Percentiles rank a stretch among this genome's conserved stretches.
Conservation (phyloP, 1,140 invertebrate species). For the Drosophila arizonae region DNA sequence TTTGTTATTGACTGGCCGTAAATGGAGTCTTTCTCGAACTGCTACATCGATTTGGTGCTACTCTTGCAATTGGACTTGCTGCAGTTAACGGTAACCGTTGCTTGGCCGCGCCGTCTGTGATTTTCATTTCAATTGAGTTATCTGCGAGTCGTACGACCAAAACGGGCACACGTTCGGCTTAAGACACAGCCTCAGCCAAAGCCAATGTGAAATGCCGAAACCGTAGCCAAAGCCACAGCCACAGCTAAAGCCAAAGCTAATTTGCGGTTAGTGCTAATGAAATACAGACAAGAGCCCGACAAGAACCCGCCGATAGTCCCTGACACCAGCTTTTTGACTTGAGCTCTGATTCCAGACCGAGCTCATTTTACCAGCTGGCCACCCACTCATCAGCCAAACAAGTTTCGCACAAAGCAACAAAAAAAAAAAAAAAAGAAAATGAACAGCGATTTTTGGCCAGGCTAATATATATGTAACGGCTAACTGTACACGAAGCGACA, state of each 20-base stretch:
- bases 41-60: slow-evolving; percentile 11
- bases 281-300: slow-evolving; percentile 34
- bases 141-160: slow-evolving; percentile 39
- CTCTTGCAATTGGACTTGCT: slow-evolving; percentile 23
- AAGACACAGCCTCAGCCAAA: slow-evolving; percentile 13
- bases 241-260: slow-evolving; percentile 38
- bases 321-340: slow-evolving; percentile 7
- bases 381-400: slow-evolving; percentile 69
- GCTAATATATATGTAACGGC: slow-evolving; percentile 77
- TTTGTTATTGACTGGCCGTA: slow-evolving; percentile 59
- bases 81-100: slow-evolving; percentile 55
- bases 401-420: slow-evolving; percentile 38
- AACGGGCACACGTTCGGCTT: slow-evolving; percentile 30
- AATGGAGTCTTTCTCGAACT: slow-evolving; percentile 32
- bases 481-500: slow-evolving; percentile 79
- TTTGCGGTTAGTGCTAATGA: slow-evolving; percentile 70
- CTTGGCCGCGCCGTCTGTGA: slow-evolving; percentile 46
- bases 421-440: neutral
- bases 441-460: slow-evolving; percentile 53
- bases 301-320: slow-evolving; percentile 17
- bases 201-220: slow-evolving; percentile 36
- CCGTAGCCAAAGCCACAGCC: slow-evolving; percentile 28
- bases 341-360: slow-evolving; percentile 10
- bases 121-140: slow-evolving; percentile 81
- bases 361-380: slow-evolving; percentile 49